A percentile compares a stretch with the other conserved stretches of the same genome.
Evolutionary conservation across 1,140 invertebrate species (phyloP).

Genomic region (Leguminivora glycinivorella): DNA sequence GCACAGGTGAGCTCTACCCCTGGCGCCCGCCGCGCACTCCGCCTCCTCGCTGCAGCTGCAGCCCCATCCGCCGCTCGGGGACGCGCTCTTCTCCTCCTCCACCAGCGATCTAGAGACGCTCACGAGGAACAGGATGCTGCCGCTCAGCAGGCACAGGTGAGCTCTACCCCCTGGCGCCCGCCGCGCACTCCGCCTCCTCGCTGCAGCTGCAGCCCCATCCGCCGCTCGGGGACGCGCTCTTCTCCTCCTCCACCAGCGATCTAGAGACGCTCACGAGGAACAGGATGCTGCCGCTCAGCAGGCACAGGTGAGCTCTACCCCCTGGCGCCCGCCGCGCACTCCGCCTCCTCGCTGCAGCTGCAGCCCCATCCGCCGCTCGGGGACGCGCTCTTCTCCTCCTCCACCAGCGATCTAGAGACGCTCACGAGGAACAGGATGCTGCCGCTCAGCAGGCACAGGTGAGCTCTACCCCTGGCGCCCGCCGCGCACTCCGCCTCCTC

Average conservation of each 20-base stretch:
- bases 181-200: slow-evolving; percentile 25
- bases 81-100: not conserved
- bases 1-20: too few species aligned
- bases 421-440: not conserved
- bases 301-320: too few species aligned
- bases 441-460: slow-evolving; percentile 7
- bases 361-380: not conserved
- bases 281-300: slow-evolving; percentile 3
- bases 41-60: not conserved
- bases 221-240: not conserved
- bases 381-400: not conserved
- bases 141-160: slow-evolving; percentile 17
- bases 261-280: not conserved
- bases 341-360: slow-evolving; percentile 3
- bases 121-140: not conserved
- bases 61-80: not conserved
- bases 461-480: too few species aligned
- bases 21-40: slow-evolving; percentile 32
- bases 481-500: slow-evolving; percentile 27
- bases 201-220: not conserved
- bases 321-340: too few species aligned
- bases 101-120: not conserved
- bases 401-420: slow-evolving; percentile 3
- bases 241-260: not conserved
- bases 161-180: too few species aligned